Base-by-base conservation (phyloP, 2,113 vertebrate species). In the Malurus cyaneus region DNA sequence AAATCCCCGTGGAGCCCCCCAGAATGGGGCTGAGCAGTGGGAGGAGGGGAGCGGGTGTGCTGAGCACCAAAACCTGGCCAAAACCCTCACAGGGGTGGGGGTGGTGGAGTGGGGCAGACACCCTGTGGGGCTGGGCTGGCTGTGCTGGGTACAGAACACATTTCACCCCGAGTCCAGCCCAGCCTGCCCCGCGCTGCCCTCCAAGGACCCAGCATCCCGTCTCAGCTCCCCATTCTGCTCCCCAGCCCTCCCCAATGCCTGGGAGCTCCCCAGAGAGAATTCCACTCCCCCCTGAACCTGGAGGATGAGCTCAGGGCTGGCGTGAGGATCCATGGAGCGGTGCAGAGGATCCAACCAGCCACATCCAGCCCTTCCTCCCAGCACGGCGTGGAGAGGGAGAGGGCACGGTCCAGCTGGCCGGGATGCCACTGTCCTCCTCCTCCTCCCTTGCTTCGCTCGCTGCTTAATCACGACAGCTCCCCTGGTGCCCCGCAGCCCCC, bases 251-350 rank as follows among this genome's bases (percentile, higher is more conserved):
- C n/a, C 49, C 12, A 18, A 60, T 44, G 81, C 72, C 50, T 26
- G 42, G 19, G 18, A 56, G 10, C 41, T 66, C 36, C 57, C 47
- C 20, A 10, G 52, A 24, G 42, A 3, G 6, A 20, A 8, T 23
- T 49, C 26, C 47, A 23, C 9, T 50, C 9, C n/a, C n/a, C 42
- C 39, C 34, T 5, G 28, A n/a, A 8, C 0, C 0, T 0, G 2
- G n/a, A 59, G 34, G 12, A 44, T 24, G 16, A 69, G 26, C 36
- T 20, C 57, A 2, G 72, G 26, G 57, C 26, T 36, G 36, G 23
- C 1, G 1, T 18, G 59, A 61, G 52, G 24, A 57, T 23, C 32
- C 25, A 0, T 4, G 34, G 65, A 59, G 42, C 6, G 5, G 32
- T 25, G 53, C 74, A 17, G 20, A 56, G 60, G 61, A 47, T 4